Evolutionary conservation across 1,140 invertebrate species (phyloP).

Genomic region (Eulimnadia texana): DNA sequence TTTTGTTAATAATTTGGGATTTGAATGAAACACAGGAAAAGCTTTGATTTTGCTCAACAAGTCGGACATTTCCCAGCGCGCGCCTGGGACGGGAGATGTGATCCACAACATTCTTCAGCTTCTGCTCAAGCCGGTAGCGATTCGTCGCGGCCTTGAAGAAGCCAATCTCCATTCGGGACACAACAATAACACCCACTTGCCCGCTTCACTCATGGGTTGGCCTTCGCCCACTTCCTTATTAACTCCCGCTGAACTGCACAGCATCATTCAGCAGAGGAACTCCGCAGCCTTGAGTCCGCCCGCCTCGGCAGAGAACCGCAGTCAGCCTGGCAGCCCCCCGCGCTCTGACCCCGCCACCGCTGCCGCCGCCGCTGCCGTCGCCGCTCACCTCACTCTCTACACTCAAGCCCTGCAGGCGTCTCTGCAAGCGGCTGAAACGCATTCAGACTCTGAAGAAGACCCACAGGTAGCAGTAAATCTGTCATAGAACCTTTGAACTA

Average conservation of each 20-base stretch:
- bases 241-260: slow-evolving; percentile 25
- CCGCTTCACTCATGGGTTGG: slow-evolving; percentile 25
- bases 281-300: slow-evolving; percentile 79
- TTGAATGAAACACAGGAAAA: slow-evolving; percentile 49
- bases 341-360: slow-evolving; percentile 29
- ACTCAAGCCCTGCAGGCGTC: neutral
- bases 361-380: slow-evolving; percentile 27
- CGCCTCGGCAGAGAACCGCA: slow-evolving; percentile 57
- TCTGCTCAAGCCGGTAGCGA: slow-evolving; percentile 67
- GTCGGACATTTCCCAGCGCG: slow-evolving; percentile 72
- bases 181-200: slow-evolving; percentile 19
- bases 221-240: slow-evolving; percentile 22
- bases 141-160: slow-evolving; percentile 34
- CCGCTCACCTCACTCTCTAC: slow-evolving; percentile 22
- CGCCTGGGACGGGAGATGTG: slow-evolving; percentile 83
- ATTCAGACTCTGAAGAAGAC: slow-evolving; percentile 54
- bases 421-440: slow-evolving; percentile 19
- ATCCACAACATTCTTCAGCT: slow-evolving; percentile 83
- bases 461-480: slow-evolving; percentile 25
- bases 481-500: no score
- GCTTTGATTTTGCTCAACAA: slow-evolving; percentile 78
- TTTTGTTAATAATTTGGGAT: no score
- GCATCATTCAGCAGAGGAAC: slow-evolving; percentile 43
- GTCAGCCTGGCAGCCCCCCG: slow-evolving; percentile 70
- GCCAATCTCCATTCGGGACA: neutral